Base-by-base conservation (phyloP, 2,888 invertebrate species). In the Agrotis ipsilon region DNA sequence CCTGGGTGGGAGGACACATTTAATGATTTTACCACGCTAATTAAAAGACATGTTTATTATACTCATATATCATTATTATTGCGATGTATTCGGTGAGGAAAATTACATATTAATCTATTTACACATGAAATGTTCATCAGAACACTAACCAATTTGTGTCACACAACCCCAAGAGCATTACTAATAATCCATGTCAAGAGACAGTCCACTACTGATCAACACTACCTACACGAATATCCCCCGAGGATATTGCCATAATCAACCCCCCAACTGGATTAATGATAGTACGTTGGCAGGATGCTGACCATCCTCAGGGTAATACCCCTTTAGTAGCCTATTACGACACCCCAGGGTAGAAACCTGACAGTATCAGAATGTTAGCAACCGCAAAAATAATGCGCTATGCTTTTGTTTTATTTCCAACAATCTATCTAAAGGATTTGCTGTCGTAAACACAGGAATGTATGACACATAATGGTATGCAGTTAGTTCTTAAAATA, bases 291-390 rank as follows among this genome's bases (percentile, higher is more conserved):
- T 65, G 46, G 48, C 60, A 49, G 77, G 48, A 75, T 58, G n/a
- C 70, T 70, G 64, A 27, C 72, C 72, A 72, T 58, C 61, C 49
- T 64, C 52, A 13, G 51, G 46, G 70, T 80, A 75, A 80, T 78
- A 69, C 69, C 52, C 64, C 49, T 80, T 80, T 65, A 80, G 76
- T 75, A 78, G 61, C 54, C 24, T 57, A 46, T 75, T 80, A 75
- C 49, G 49, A 68, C 32, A 48, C 81, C 45, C 64, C 45, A 19
- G 81, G 81, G 77, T 65, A 58, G 43, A 18, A 51, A 43, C 32
- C 63, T 49, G 59, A 21, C 58, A 27, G 51, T 69, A 80, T 75
- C 43, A 63, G 55, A 54, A 61, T 57, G 80, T 68, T 48, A 63
- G 24, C 45, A 46, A 39, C 19, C 11, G 39, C 13, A 55, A 55